Base-by-base conservation (phyloP, 2,797 vertebrate species). In the Parambassis ranga region DNA sequence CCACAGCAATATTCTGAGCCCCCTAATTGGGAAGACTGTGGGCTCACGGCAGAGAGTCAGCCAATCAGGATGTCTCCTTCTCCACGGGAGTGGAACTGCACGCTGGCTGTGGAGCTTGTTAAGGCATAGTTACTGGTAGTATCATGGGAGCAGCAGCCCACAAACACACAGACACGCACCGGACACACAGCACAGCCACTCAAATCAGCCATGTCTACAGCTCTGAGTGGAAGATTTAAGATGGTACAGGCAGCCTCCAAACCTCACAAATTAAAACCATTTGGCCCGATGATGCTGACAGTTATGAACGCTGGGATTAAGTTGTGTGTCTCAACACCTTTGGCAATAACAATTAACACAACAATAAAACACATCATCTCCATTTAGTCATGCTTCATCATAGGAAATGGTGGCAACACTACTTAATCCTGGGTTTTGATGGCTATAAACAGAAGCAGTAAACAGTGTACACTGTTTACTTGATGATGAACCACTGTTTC, bases 21-120 rank as follows among this genome's bases (percentile, higher is more conserved):
- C 46, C 57, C 61, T 89, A 89, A 87, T 87, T 89, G 82, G 85
- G 65, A 75, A 62, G 57, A 49, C 58, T 82, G 76, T 69, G 66
- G 46, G 41, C 58, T 78, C 57, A 50, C 49, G 50, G 48, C 75
- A 65, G 60, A 61, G 65, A 65, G 80, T 22, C 63, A 85, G 67
- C 85, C 84, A 83, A 84, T 85, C 75, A 82, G 79, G 69, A 81
- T 66, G 72, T 49, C 62, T 69, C 69, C 76, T 67, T 82, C 83
- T 78, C 83, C 81, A 81, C 76, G 22, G 83, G 81, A 83, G 79
- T 83, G 85, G 77, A 87, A 78, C 86, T 65, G 73, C 77, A 77
- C 15, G 52, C 77, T 68, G 77, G 62, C 68, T 81, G 59, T 84
- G 71, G 65, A 82, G 85, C 87, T 87, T 86, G 84, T 87, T 87